These are phyloP conservation scores for Ptilonorhynchus violaceus DNA, from an alignment of 2,113 vertebrate species.

Conservation along the genomic window DNA sequence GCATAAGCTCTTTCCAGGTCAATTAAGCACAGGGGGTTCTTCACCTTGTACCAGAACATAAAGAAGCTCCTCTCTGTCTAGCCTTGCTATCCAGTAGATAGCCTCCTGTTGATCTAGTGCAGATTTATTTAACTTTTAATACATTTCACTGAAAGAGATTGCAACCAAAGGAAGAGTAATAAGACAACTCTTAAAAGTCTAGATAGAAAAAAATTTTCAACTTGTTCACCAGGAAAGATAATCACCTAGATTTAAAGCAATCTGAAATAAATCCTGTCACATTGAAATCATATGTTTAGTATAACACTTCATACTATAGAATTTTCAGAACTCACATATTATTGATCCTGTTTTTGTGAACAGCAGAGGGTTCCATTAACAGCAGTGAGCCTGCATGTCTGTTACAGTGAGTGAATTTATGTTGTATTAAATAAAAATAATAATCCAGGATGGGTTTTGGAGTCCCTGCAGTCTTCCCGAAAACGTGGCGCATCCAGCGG, in stretches of 20 bases:
- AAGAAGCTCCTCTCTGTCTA: not conserved
- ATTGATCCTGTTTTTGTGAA: not conserved
- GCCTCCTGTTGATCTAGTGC: not conserved
- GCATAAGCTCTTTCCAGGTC: constrained; percentile 46
- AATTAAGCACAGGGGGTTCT: constrained; percentile 17
- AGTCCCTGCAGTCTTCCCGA: too few species aligned
- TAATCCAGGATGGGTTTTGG: too few species aligned
- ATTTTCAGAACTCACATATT: not conserved
- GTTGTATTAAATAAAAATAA: too few species aligned
- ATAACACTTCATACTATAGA: not conserved
- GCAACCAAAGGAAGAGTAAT: not conserved
- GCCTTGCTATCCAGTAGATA: not conserved
- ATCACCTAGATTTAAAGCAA: not conserved
- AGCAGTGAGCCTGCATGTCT: not conserved
- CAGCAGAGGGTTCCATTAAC: not conserved
- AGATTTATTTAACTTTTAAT: constrained; percentile 31
- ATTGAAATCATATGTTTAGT: not conserved
- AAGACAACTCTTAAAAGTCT: not conserved
- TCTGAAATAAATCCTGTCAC: not conserved
- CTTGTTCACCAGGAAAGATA: not conserved
- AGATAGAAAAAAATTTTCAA: constrained; percentile 4
- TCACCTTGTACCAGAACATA: not conserved
- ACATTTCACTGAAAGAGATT: not conserved
- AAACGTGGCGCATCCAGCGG: too few species aligned
- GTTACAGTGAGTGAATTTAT: not conserved